Conservation (phyloP, 53 echinoderm and acorn worm species). For the Holothuria leucospilota region DNA sequence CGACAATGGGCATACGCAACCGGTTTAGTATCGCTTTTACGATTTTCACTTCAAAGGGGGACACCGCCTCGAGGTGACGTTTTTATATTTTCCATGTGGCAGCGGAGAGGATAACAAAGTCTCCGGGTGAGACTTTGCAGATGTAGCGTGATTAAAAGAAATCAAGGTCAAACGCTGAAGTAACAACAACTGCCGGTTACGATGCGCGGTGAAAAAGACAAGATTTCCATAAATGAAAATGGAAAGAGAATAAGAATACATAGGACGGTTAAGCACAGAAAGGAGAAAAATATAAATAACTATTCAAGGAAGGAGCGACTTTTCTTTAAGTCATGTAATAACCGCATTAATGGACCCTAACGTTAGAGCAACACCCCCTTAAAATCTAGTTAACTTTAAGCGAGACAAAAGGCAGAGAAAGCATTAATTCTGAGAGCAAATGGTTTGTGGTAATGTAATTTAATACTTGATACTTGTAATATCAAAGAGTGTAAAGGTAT, state of each 20-base stretch:
- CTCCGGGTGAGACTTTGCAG: conserved; percentile 39
- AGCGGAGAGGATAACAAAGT: conserved; percentile 18
- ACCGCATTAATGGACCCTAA: too few relatives aligned
- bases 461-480: too few relatives aligned
- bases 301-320: too few relatives aligned
- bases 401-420: too few relatives aligned
- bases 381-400: too few relatives aligned
- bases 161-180: conserved; percentile 26
- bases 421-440: too few relatives aligned
- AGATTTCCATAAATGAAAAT: conserved; percentile 30
- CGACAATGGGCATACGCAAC: conserved; percentile 28
- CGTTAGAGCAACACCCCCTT: too few relatives aligned
- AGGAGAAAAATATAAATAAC: too few relatives aligned
- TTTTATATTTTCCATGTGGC: conserved; percentile 47
- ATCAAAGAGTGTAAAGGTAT: too few relatives aligned
- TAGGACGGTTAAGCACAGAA: background rate
- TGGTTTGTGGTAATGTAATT: too few relatives aligned
- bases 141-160: conserved; percentile 41
- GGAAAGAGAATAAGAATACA: conserved; percentile 31
- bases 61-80: conserved; percentile 41
- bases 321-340: too few relatives aligned
- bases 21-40: conserved; percentile 34
- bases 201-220: conserved; percentile 40
- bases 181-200: conserved; percentile 11
- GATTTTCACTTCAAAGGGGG: conserved; percentile 44